Evolutionary conservation across 2,888 invertebrate species (phyloP), one percentile per base, ranked within the genome.

Genomic region (Limnephilus marmoratus): DNA sequence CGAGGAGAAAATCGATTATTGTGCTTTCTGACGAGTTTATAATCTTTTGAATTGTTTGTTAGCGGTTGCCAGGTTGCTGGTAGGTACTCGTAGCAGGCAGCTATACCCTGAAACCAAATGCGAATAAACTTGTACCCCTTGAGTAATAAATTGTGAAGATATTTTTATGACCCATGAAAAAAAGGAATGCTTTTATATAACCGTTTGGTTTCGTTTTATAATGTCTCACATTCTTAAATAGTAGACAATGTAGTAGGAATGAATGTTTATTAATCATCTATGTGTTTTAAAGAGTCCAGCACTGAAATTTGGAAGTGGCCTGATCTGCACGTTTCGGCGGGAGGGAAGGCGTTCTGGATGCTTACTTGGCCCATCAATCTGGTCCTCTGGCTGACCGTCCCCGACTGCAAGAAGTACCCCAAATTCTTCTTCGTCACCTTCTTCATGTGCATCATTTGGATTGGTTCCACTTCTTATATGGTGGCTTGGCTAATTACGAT

Each of bases 401-500:
- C 98, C 0, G 98, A 98, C 95, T 97, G 98, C 94, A 96, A 97
- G 81, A 97, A 97, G 91, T 95, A 96, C 93, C 96, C 96, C 0
- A 95, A 95, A 31, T 95, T 97, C 37, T 98, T 97, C 94, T 96
- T 97, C 0, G 93, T 97, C 0, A 98, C 98, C 0, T 98, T 99
- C 94, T 92, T 97, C 13, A 97, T 98, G 97, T 98, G 98, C 94
- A 97, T 98, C 91, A 95, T 97, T 0, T 99, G 98, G 98, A 98
- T 99, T 93, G 98, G 98, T 0, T 95, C 96, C 1, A 97, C 98
- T 11, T 98, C 98, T 0, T 99, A 98, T 94, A 94, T 98, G n/a
- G 97, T 98, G 85, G 98, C 98, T 37, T 99, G 98, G 98, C 97
- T 98, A 94, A 98, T 98, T 91, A 97, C 98, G 91, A 96, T 97